Base-by-base conservation (phyloP, 64 coral and sea anemone genomes). In the Anthopleura sola region DNA sequence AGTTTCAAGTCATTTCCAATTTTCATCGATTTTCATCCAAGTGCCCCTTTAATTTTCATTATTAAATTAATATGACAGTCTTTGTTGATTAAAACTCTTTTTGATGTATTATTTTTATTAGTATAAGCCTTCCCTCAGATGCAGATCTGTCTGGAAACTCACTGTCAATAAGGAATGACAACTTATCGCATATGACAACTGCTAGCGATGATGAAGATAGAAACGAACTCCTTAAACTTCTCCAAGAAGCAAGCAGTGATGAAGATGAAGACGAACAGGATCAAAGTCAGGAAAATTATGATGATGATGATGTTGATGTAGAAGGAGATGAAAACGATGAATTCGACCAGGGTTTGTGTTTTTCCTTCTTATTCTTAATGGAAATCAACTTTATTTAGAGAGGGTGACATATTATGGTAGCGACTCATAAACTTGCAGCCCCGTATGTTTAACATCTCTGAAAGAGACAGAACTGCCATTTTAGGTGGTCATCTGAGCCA, bases 221-320 rank as follows among this genome's bases (percentile, higher is more conserved):
- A 26, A 92, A 96, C 37, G 90, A 89, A 68, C 83, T 96, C 14
- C 88, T 96, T 29, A 86, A 86, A 32, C 88, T 96, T 23, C 94
- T 96, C 6, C 90, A 91, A 26, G 94, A 96, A 58, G 94, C 94
- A 46, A 89, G 90, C 14, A 96, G 94, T 78, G 94, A 96, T 80
- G 94, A 96, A 18, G 90, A 92, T 14, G 90, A 92, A 21, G 92
- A 86, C 13, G 92, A 85, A 26, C 57, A 74, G 11, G 93, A 31
- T 60, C 75, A 84, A 46, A 86, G 87, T 39, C 87, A 89, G 37
- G 87, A 92, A 55, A 89, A 96, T 86, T 90, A 95, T 57, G 91
- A 87, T 87, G 83, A 87, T 87, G 83, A 44, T 44, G 40, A 96
- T 64, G 84, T 92, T 38, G 85, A 93, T 88, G 69, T 88, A 53